These are phyloP conservation scores for Papilio polyxenes DNA, from an alignment of 1,140 invertebrate genomes.

Conservation along the genomic window DNA sequence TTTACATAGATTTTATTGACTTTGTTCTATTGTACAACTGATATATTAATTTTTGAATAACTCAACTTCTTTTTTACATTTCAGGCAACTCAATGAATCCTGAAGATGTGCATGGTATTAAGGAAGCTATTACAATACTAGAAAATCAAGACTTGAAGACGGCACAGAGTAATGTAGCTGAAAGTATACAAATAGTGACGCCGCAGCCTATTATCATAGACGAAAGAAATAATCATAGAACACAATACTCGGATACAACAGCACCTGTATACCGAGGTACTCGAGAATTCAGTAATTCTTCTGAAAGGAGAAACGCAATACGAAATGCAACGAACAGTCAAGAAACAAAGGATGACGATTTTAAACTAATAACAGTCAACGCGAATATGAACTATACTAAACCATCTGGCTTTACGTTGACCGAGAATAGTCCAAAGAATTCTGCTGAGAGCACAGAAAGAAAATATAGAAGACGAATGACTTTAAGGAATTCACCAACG, in stretches of 20 bases:
- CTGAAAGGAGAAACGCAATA: slow-evolving; percentile 46
- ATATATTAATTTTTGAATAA: neutral
- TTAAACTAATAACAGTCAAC: slow-evolving; percentile 56
- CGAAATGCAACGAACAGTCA: slow-evolving; percentile 41
- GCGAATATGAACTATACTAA: slow-evolving; percentile 61
- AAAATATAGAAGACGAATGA: slow-evolving; percentile 64
- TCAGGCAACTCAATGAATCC: slow-evolving; percentile 65
- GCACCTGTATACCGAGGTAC: slow-evolving; percentile 68
- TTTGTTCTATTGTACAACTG: too few relatives aligned
- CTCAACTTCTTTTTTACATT: slow-evolving; percentile 38
- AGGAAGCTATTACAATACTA: slow-evolving; percentile 77
- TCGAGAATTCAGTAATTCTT: slow-evolving; percentile 57
- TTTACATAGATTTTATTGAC: too few relatives aligned
- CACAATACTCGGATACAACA: slow-evolving; percentile 46
- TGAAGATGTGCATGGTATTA: slow-evolving; percentile 75
- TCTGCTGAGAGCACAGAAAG: slow-evolving; percentile 49
- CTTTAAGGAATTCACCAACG: slow-evolving; percentile 49
- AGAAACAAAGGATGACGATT: slow-evolving; percentile 49
- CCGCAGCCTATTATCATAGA: slow-evolving; percentile 62
- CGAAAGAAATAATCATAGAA: slow-evolving; percentile 62
- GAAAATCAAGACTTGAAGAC: slow-evolving; percentile 68
- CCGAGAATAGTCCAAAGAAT: slow-evolving; percentile 42
- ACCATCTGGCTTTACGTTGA: slow-evolving; percentile 21
- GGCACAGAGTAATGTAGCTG: slow-evolving; percentile 44
- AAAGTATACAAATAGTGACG: slow-evolving; percentile 61